phyloP scores from a whole-genome alignment of 2,888 invertebrate species.

The Pristionchus exspectatus region DNA sequence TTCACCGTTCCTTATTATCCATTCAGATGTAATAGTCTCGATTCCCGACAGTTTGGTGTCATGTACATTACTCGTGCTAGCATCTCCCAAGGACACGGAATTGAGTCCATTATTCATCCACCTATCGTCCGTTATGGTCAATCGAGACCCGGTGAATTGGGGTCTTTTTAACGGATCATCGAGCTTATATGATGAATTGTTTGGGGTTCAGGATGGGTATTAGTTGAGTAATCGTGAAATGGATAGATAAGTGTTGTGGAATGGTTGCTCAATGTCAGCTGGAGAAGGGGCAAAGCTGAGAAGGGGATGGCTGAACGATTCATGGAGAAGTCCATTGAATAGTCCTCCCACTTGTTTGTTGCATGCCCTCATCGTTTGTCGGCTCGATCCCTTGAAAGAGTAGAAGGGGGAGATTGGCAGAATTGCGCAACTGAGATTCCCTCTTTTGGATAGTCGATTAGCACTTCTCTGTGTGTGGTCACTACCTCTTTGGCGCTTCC shows the following conservation, averaged over 20 bases:
- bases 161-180: slow-evolving; percentile 49
- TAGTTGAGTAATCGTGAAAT: slow-evolving; percentile 18
- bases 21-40: slow-evolving; percentile 47
- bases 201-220: slow-evolving; percentile 43
- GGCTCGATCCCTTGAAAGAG: slow-evolving; percentile 39
- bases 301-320: background rate
- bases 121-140: slow-evolving; percentile 26
- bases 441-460: slow-evolving; percentile 27
- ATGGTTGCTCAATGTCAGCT: slow-evolving; percentile 44
- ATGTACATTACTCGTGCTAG: slow-evolving; percentile 28
- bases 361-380: slow-evolving; percentile 17
- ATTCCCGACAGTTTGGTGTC: slow-evolving; percentile 51
- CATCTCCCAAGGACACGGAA: slow-evolving; percentile 29
- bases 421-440: slow-evolving; percentile 39
- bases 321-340: background rate
- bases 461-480: slow-evolving; percentile 41
- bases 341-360: slow-evolving; percentile 26
- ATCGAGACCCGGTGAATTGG: slow-evolving; percentile 9
- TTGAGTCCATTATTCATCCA: slow-evolving; percentile 35
- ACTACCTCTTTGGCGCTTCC: slow-evolving; percentile 26
- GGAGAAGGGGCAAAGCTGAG: background rate
- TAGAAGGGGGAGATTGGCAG: background rate
- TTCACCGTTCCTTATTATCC: slow-evolving; percentile 26
- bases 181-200: slow-evolving; percentile 19
- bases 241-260: slow-evolving; percentile 38